Base-by-base conservation (phyloP, 2,797 vertebrate species). In the Sternotherus odoratus region DNA sequence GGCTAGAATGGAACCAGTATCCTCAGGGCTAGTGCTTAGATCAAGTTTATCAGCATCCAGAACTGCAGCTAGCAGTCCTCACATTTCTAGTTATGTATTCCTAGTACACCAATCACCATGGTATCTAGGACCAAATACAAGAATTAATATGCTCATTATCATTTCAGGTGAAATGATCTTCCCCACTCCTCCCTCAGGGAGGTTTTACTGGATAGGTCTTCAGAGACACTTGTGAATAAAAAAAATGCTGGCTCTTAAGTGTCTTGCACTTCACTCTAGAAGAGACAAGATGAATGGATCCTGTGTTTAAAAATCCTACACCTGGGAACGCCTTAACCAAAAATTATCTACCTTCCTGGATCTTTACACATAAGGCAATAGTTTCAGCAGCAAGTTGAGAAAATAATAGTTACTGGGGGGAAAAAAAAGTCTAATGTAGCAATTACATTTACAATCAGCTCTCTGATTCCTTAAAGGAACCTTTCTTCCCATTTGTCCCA, bases 181-280 rank as follows among this genome's bases (percentile, higher is more conserved):
- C 56, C 51, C 87, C 77, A 85, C 77, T 94, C 69, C 83, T 95
- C 69, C 79, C 95, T 84, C 92, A 89, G 36, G 83, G 88, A 90
- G 75, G 81, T 91, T 97, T 56, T 89, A 81, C 83, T 83, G 94
- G 82, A 94, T 66, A 86, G 51, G 12, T 92, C 86, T 88, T 89
- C 50, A 94, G 79, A 94, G 72, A 95, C 89, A 95, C 43, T 28
- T 94, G 82, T 89, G 94, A 77, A 88, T 91, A 82, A 89, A 60
- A 94, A 30, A 83, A 81, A 50, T 48, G 79, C 85, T 86, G 82
- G 74, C 63, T 94, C 95, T 94, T 92, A 95, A 93, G 95, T 92
- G 85, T 91, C 53, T 94, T 95, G 77, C 79, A 93, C 57, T 95
- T 82, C 91, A 92, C 79, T 96, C 87, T 95, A 89, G 77, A 96